Conservation (phyloP, 2,888 invertebrate species). For the Hyposoter dolosus region DNA sequence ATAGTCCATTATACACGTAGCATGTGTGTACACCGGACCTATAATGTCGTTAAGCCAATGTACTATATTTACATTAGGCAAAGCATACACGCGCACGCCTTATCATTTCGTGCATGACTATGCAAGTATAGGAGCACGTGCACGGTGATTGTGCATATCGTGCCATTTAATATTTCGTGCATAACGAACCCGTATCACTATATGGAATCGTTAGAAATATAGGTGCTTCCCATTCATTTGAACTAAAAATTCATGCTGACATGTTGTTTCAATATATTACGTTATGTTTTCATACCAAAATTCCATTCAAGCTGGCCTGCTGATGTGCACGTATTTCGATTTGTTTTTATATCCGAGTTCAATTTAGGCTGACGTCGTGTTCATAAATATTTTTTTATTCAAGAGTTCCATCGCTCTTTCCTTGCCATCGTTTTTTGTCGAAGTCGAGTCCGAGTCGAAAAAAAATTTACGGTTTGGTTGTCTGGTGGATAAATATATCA, state of each 20-base stretch:
- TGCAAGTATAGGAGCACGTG: slow-evolving; percentile 37
- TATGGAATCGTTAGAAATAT: background rate
- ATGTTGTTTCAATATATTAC: background rate
- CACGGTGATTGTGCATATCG: slow-evolving; percentile 49
- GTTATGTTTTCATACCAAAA: background rate
- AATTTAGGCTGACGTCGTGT: background rate
- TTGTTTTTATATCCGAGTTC: background rate
- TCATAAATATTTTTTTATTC: background rate
- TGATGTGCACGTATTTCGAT: background rate
- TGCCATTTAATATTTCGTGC: slow-evolving; percentile 52
- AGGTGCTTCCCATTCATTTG: background rate
- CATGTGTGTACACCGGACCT: slow-evolving; percentile 38
- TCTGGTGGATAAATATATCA: background rate
- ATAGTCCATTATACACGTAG: slow-evolving; percentile 30
- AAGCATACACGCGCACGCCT: slow-evolving; percentile 35
- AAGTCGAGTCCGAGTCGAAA: background rate
- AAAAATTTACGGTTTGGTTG: background rate
- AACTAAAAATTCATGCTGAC: slow-evolving; percentile 18
- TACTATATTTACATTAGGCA: slow-evolving; percentile 55
- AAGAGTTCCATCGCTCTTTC: background rate
- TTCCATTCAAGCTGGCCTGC: background rate
- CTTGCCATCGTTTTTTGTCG: background rate
- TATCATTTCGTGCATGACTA: slow-evolving; percentile 53
- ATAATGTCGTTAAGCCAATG: slow-evolving; percentile 56
- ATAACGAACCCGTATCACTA: slow-evolving; percentile 31